These are phyloP conservation scores for Drosophila neoperkinsi DNA, from an alignment of 2,888 invertebrate genomes.

Conservation along the genomic window DNA sequence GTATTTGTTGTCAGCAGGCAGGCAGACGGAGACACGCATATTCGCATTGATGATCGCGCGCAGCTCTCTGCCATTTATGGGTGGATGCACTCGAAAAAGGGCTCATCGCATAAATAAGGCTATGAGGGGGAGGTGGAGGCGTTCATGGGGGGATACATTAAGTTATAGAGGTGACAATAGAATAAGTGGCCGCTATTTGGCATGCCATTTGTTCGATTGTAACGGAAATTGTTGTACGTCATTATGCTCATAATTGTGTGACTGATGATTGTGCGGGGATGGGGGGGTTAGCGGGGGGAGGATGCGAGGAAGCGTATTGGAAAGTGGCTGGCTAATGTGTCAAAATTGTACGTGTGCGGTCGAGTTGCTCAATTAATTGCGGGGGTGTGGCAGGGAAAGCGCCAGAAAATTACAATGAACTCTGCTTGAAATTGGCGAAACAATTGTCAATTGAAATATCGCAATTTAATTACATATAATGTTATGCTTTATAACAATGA, in stretches of 20 bases:
- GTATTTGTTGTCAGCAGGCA: slow-evolving; percentile 61
- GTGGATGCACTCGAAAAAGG: slow-evolving; percentile 39
- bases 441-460: background rate
- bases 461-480: background rate
- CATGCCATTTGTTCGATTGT: slow-evolving; percentile 28
- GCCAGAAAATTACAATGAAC: background rate
- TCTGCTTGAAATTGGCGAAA: background rate
- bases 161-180: slow-evolving; percentile 60
- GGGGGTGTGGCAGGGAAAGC: background rate
- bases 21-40: slow-evolving; percentile 40
- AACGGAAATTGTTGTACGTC: slow-evolving; percentile 50
- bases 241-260: slow-evolving; percentile 28
- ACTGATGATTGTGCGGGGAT: background rate
- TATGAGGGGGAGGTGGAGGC: background rate
- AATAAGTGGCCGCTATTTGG: slow-evolving; percentile 46
- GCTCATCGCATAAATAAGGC: slow-evolving; percentile 37
- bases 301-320: background rate
- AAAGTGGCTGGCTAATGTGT: background rate
- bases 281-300: background rate
- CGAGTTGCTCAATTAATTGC: background rate
- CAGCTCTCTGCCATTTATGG: slow-evolving; percentile 54
- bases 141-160: background rate
- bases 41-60: slow-evolving; percentile 64
- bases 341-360: background rate
- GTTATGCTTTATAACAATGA: background rate